Percentiles rank a stretch among this genome's conserved stretches.
Conservation (phyloP, 2,797 vertebrate species). For the Lycodopsis pacificus region DNA sequence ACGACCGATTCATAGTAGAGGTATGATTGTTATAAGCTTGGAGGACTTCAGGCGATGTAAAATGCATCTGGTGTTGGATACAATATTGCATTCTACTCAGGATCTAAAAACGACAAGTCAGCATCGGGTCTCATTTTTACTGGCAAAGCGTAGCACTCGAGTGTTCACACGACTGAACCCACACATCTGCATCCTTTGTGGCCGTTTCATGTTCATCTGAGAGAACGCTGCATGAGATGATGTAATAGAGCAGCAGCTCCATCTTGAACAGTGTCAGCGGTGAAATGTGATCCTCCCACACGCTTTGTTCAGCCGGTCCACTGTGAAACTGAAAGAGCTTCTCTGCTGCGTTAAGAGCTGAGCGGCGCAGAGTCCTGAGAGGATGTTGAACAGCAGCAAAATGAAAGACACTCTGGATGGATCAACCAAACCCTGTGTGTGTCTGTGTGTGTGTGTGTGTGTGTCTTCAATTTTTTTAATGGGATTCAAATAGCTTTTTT, state of each 20-base stretch:
- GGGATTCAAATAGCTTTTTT: neutral
- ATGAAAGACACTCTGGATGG: neutral
- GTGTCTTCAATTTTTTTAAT: neutral
- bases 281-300: conserved; percentile 72
- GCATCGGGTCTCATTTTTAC: conserved; percentile 17
- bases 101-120: conserved; percentile 17
- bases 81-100: conserved; percentile 8
- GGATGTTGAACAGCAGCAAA: conserved; percentile 42
- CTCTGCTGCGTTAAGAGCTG: conserved; percentile 35
- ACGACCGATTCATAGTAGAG: neutral
- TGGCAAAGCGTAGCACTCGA: neutral
- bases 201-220: conserved; percentile 41
- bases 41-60: neutral
- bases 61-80: neutral
- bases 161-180: conserved; percentile 42
- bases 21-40: neutral
- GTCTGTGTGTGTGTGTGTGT: neutral
- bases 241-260: conserved; percentile 55
- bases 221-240: conserved; percentile 48
- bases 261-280: conserved; percentile 58
- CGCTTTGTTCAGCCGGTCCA: conserved; percentile 36
- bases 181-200: conserved; percentile 64
- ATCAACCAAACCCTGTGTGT: conserved; percentile 1
- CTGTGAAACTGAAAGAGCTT: conserved; percentile 51
- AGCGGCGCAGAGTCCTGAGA: conserved; percentile 24